Evolutionary conservation across 2,888 invertebrate species (phyloP), one percentile per base, ranked within the genome.

Genomic region (Schizaphis graminum): DNA sequence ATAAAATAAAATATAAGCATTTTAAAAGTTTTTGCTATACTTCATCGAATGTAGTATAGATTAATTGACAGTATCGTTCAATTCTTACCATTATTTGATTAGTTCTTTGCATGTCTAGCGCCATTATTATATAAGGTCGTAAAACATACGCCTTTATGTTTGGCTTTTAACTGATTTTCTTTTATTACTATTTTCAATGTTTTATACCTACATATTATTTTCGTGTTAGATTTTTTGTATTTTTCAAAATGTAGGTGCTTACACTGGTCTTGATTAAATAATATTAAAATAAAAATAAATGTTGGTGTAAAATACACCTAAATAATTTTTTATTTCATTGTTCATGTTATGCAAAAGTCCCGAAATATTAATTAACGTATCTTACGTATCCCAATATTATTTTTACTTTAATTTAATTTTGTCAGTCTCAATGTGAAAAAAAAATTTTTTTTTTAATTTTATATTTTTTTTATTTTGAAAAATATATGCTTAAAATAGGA

Each of bases 101-200:
- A 94, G 94, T 94, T 94, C 90, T 94, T 94, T 94, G 94, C 94
- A 94, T 94, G 94, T 94, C 94, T 94, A 91, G 90, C 67, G 67
- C 86, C 91, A 94, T 94, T 94, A 94, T 94, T 94, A 91, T 35
- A 41, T 94, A 67, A 91, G 90, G 90, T 94, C 44, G 53, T 94
- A 53, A 67, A 91, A 93, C 41, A 94, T 87, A 91, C 94, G 90
- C 90, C 94, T 94, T 90, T 90, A 49, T 91, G 86, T 93, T 94
- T 35, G 49, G 91, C 91, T 94, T 93, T 93, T 91, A 94, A 91
- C 28, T 41, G 49, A 94, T 85, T 91, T 89, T 67, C 41, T 91
- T 90, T 90, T 94, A 94, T 94, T 94, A 94, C 94, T 91, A 77
- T 89, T 89, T 93, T 91, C 56, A 35, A 4, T 85, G 61, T 86